A percentile compares a stretch with the other conserved stretches of the same genome.
Evolutionary conservation across 2,888 invertebrate species (phyloP).

Genomic region (Ctena decussata): DNA sequence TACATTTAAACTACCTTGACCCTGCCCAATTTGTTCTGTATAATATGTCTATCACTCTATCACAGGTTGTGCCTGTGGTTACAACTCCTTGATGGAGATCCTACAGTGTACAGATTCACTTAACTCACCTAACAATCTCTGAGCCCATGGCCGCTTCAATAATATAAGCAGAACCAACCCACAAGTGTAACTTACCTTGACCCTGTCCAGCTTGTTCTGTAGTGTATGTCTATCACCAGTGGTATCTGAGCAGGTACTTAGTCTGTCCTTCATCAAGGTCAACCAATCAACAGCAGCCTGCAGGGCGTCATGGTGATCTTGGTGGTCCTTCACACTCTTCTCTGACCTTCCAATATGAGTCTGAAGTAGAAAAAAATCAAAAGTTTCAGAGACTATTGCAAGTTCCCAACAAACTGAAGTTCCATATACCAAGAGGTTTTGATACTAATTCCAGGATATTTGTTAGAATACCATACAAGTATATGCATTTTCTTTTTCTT

Average conservation of each 20-base stretch:
- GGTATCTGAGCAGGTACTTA: slow-evolving; percentile 93
- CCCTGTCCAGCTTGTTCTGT: slow-evolving; percentile 86
- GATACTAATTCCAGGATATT: too few species aligned
- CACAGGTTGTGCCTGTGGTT: too few species aligned
- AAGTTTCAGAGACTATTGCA: too few species aligned
- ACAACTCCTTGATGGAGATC: too few species aligned
- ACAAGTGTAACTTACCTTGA: slow-evolving; percentile 86
- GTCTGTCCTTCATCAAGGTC: slow-evolving; percentile 92
- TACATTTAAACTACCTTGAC: slow-evolving; percentile 85
- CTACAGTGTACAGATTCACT: too few species aligned
- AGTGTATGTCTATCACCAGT: slow-evolving; percentile 91
- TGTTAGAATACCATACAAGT: too few species aligned
- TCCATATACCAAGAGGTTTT: too few species aligned
- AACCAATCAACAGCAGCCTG: slow-evolving; percentile 95
- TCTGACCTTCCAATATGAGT: slow-evolving; percentile 87
- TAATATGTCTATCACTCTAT: slow-evolving; percentile 91
- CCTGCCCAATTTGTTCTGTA: slow-evolving; percentile 88
- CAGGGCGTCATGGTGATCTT: slow-evolving; percentile 94
- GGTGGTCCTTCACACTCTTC: slow-evolving; percentile 94
- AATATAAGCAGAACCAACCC: too few species aligned
- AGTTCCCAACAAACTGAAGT: too few species aligned
- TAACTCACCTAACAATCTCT: too few species aligned
- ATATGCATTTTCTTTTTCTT: too few species aligned
- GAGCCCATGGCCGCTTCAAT: too few species aligned
- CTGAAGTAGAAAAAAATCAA: slow-evolving; percentile 63